phyloP scores from a whole-genome alignment of 2,797 vertebrate species.

The Bovichtus diacanthus region DNA sequence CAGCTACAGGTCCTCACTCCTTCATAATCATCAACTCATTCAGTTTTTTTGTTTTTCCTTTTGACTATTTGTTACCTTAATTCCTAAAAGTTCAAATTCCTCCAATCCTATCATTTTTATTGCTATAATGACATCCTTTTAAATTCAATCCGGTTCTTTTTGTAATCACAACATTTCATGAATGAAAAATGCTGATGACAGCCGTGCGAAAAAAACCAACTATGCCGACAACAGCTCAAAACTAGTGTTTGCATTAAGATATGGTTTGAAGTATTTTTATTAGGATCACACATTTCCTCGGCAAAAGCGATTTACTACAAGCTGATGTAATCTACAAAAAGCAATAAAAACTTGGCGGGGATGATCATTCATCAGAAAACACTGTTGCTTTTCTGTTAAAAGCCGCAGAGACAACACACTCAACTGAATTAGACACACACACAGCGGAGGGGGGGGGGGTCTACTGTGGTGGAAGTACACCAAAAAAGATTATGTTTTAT shows the following conservation, averaged over 20 bases:
- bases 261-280: slow-evolving; percentile 70
- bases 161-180: slow-evolving; percentile 22
- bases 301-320: slow-evolving; percentile 57
- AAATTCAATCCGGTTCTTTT: slow-evolving; percentile 20
- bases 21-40: not conserved
- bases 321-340: slow-evolving; percentile 75
- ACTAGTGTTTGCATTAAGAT: slow-evolving; percentile 63
- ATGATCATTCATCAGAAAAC: slow-evolving; percentile 76
- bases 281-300: slow-evolving; percentile 61
- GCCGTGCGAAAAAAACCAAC: slow-evolving; percentile 42
- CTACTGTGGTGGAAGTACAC: not conserved
- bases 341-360: slow-evolving; percentile 73
- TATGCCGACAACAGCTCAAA: slow-evolving; percentile 36
- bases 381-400: slow-evolving; percentile 58
- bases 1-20: not conserved
- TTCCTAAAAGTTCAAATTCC: slow-evolving; percentile 16
- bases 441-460: no score
- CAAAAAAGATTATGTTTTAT: slow-evolving; percentile 17
- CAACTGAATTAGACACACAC: slow-evolving; percentile 44
- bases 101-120: slow-evolving; percentile 2
- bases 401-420: slow-evolving; percentile 52
- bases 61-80: not conserved
- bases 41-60: not conserved
- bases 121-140: slow-evolving; percentile 19
- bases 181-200: slow-evolving; percentile 30